Percentiles rank a stretch among this genome's conserved stretches.
Evolutionary conservation across 64 coral and sea anemone species (phyloP).

Genomic region (Orbicella faveolata): DNA sequence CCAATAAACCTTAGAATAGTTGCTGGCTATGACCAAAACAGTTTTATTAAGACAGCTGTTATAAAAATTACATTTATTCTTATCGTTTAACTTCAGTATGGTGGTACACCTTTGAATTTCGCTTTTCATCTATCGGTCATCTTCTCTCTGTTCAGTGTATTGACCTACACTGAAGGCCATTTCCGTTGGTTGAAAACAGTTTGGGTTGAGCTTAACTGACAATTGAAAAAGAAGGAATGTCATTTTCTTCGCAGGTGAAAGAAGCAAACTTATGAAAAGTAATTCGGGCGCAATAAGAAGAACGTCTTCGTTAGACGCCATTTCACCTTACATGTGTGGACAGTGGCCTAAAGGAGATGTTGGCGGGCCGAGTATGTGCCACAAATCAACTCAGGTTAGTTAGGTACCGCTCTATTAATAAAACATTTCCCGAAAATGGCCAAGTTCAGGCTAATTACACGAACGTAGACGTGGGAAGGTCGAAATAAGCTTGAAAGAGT

Average conservation of each 20-base stretch:
- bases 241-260: slow-evolving; percentile 42
- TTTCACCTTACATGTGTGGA: slow-evolving; percentile 93
- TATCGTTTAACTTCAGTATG: slow-evolving; percentile 8
- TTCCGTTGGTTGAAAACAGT: slow-evolving; percentile 41
- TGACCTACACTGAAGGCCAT: slow-evolving; percentile 72
- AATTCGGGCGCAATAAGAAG: slow-evolving; percentile 58
- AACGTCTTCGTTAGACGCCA: slow-evolving; percentile 94
- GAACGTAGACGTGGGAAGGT: slow-evolving; percentile 3
- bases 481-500: neutral
- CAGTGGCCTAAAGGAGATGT: slow-evolving; percentile 95
- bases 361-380: slow-evolving; percentile 69
- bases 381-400: slow-evolving; percentile 97
- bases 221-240: slow-evolving; percentile 27
- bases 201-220: slow-evolving; percentile 26
- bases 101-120: slow-evolving; percentile 28
- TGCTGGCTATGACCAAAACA: neutral
- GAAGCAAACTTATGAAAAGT: slow-evolving; percentile 25
- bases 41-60: neutral
- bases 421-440: slow-evolving; percentile 31
- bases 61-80: neutral
- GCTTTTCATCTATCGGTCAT: slow-evolving; percentile 40
- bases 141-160: slow-evolving; percentile 46
- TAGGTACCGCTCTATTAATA: slow-evolving; percentile 65
- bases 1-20: neutral
- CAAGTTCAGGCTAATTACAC: neutral